phyloP scores from a whole-genome alignment of 2,888 invertebrate genomes.

The Acanthosepion esculentum region DNA sequence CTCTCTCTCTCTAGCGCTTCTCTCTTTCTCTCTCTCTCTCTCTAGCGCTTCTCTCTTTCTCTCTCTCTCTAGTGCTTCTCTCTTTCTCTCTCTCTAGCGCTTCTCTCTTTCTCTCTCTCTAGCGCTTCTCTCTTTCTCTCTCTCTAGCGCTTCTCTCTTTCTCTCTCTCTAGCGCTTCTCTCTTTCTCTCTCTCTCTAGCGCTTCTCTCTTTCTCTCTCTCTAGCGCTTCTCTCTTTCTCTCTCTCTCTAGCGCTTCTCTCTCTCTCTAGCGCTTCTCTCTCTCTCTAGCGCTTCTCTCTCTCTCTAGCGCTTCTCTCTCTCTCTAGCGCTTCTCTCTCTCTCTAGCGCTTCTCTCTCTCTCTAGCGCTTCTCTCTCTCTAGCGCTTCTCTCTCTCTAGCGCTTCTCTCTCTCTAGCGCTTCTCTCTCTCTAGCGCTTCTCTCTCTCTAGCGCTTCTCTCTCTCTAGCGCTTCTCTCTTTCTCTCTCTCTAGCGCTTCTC shows the following conservation, averaged over 20 bases:
- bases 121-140: too few relatives aligned
- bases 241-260: too few relatives aligned
- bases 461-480: neutral
- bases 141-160: fast-evolving
- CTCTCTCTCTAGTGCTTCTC: too few relatives aligned
- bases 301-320: fast-evolving
- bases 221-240: too few relatives aligned
- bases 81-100: neutral
- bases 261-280: neutral
- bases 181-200: neutral
- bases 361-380: too few relatives aligned
- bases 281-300: fast-evolving
- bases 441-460: neutral
- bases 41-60: too few relatives aligned
- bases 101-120: neutral
- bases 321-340: neutral
- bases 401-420: too few relatives aligned
- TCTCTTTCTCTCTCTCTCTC: too few relatives aligned
- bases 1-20: too few relatives aligned
- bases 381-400: too few relatives aligned
- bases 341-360: fast-evolving
- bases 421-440: neutral
- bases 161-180: neutral
- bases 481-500: neutral
- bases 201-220: neutral